Conservation (phyloP, 2,888 invertebrate genomes). For the Piscicola geometra region DNA sequence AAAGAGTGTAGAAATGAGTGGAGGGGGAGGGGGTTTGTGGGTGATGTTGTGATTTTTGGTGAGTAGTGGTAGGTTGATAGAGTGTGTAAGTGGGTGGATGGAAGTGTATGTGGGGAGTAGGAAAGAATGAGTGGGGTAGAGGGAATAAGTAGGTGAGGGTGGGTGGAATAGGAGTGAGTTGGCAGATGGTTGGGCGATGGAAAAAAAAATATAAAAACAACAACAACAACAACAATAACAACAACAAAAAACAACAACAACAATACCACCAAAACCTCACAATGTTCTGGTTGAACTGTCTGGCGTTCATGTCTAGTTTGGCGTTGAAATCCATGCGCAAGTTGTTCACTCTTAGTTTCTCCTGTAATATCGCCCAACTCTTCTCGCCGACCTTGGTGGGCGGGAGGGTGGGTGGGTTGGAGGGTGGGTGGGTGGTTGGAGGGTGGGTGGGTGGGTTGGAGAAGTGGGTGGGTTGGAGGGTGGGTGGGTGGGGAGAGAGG, state of each 20-base stretch:
- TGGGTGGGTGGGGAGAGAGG: too few relatives aligned
- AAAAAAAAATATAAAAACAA: not conserved
- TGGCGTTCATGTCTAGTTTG: constrained; percentile 49
- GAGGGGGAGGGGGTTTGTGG: too few relatives aligned
- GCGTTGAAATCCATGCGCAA: constrained; percentile 65
- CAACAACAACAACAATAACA: constrained; percentile 1
- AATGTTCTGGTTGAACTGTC: constrained; percentile 44
- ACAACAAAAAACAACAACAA: not conserved
- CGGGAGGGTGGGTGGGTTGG: too few relatives aligned
- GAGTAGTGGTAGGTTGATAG: too few relatives aligned
- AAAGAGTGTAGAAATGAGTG: too few relatives aligned
- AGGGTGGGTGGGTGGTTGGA: too few relatives aligned
- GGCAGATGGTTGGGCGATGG: not conserved
- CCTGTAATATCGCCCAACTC: constrained; percentile 59
- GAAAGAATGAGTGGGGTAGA: too few relatives aligned
- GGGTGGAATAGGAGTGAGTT: not conserved
- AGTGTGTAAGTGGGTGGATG: too few relatives aligned
- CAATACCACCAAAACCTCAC: constrained; percentile 42
- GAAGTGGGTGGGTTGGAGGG: too few relatives aligned
- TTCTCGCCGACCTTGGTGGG: constrained; percentile 56
- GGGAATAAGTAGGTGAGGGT: not conserved
- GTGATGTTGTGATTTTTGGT: too few relatives aligned
- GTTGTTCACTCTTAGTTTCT: constrained; percentile 60
- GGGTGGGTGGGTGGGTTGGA: too few relatives aligned
- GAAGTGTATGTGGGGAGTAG: too few relatives aligned